Evolutionary conservation across 2,113 vertebrate genomes (phyloP).

Genomic region (Saccopteryx leptura): DNA sequence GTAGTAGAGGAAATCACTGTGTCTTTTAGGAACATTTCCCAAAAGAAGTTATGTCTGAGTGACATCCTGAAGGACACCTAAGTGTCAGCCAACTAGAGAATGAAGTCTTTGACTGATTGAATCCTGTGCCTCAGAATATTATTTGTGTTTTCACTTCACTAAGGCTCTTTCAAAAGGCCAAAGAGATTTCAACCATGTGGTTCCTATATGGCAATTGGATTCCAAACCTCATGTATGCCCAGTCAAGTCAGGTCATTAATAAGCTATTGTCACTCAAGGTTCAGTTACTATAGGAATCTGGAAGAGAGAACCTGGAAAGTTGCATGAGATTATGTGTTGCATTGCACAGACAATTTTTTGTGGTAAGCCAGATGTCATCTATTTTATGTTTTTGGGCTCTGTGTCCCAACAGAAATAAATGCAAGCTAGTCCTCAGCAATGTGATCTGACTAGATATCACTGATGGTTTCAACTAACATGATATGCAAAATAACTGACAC

Average conservation of each 20-base stretch:
- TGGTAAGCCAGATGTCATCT: constrained; percentile 49
- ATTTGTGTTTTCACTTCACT: constrained; percentile 53
- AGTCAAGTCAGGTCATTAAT: constrained; percentile 61
- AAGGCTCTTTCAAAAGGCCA: constrained; percentile 50
- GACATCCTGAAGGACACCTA: not conserved
- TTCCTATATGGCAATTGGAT: constrained; percentile 65
- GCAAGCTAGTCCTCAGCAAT: not conserved
- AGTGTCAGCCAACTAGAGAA: not conserved
- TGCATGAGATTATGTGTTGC: not conserved
- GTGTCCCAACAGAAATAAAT: constrained; percentile 54
- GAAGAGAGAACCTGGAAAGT: constrained; percentile 27
- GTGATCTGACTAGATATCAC: not conserved
- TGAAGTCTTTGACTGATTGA: not conserved
- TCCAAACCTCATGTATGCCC: constrained; percentile 40
- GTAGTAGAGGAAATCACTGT: not conserved
- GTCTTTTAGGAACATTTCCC: not conserved
- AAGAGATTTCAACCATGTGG: constrained; percentile 57
- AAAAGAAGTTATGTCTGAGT: not conserved
- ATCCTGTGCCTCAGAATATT: not conserved
- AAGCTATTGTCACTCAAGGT: constrained; percentile 46
- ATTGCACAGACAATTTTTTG: constrained; percentile 57
- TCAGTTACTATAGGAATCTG: constrained; percentile 51
- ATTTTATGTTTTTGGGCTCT: constrained; percentile 11
- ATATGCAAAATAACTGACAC: not conserved
- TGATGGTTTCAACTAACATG: constrained; percentile 45